phyloP scores from a whole-genome alignment of 2,888 invertebrate species.

The Leptinotarsa haldemani region DNA sequence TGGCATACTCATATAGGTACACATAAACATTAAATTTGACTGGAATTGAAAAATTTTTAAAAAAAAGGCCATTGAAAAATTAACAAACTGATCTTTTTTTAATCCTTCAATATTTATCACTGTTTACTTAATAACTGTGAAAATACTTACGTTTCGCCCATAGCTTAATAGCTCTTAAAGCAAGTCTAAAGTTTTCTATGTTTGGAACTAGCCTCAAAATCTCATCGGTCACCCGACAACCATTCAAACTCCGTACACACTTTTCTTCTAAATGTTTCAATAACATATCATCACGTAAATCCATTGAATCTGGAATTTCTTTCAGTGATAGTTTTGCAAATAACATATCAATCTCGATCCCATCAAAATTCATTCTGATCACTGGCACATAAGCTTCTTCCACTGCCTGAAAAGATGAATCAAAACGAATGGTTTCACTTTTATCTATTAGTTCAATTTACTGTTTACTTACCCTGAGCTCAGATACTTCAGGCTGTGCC shows the following conservation, averaged over 20 bases:
- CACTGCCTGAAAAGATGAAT: constrained; percentile 72
- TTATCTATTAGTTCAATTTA: background rate
- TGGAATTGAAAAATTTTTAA: no score
- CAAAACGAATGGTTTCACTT: background rate
- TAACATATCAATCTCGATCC: constrained; percentile 98
- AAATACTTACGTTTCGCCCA: constrained; percentile 94
- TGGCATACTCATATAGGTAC: no score
- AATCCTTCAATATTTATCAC: no score
- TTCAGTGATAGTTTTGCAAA: constrained; percentile 96
- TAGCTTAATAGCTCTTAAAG: constrained; percentile 93
- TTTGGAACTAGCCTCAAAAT: constrained; percentile 95
- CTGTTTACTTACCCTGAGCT: constrained; percentile 74
- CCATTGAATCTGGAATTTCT: constrained; percentile 91
- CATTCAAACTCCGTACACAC: constrained; percentile 96
- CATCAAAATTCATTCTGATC: constrained; percentile 98
- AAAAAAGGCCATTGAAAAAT: no score
- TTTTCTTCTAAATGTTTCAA: constrained; percentile 95
- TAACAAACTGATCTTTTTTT: no score
- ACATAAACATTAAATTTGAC: no score
- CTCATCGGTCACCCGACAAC: constrained; percentile 98
- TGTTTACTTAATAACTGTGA: no score
- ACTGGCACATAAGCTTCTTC: constrained; percentile 99
- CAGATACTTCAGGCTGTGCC: constrained; percentile 85
- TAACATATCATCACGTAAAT: constrained; percentile 89
- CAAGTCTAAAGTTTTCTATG: constrained; percentile 92